Conservation (phyloP, 2,797 vertebrate species). For the Sebastes cheni region DNA sequence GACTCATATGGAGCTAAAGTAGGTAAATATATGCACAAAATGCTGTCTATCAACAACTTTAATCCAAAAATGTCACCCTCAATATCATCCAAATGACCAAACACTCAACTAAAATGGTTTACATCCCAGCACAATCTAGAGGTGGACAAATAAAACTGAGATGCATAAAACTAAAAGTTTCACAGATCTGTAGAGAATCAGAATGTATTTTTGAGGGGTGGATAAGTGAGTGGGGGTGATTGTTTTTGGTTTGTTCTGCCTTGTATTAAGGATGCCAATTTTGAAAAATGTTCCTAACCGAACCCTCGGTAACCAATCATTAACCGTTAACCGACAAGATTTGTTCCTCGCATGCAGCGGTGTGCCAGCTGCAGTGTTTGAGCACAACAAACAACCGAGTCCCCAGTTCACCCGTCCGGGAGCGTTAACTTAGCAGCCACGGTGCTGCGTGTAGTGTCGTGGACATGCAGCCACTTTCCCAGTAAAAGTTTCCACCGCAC, state of each 20-base stretch:
- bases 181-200: not conserved
- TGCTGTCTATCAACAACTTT: not conserved
- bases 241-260: not conserved
- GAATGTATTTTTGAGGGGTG: not conserved
- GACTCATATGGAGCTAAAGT: not conserved
- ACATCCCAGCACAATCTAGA: not conserved
- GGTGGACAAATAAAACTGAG: not conserved
- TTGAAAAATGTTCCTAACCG: too few relatives aligned
- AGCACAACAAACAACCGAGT: too few relatives aligned
- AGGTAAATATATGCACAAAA: too few relatives aligned
- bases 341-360: too few relatives aligned
- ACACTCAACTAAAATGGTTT: not conserved
- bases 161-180: not conserved
- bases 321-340: too few relatives aligned
- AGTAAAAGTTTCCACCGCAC: too few relatives aligned
- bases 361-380: too few relatives aligned
- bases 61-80: not conserved
- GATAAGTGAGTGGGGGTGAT: not conserved
- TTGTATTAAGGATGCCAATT: too few relatives aligned
- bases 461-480: too few relatives aligned
- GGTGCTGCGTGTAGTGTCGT: too few relatives aligned
- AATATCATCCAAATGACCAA: not conserved
- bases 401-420: too few relatives aligned
- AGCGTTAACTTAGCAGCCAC: too few relatives aligned
- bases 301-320: fast-evolving